These are phyloP conservation scores for Loxodonta africana DNA, from an alignment of 2,113 vertebrate genomes.

Conservation along the genomic window DNA sequence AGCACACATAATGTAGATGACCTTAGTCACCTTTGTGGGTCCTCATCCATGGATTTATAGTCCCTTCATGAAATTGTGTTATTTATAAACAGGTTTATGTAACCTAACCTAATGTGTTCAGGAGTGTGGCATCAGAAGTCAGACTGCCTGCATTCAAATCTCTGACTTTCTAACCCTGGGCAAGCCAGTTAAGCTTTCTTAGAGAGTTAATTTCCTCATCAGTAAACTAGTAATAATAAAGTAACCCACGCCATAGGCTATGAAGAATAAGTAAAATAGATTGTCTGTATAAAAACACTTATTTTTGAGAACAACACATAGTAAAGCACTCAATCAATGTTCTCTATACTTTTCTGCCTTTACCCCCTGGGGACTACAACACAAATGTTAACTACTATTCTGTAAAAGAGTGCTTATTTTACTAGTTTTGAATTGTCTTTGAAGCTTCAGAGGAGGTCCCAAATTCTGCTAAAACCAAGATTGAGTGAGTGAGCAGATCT, in stretches of 20 bases:
- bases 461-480: background rate
- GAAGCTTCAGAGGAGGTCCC: background rate
- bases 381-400: background rate
- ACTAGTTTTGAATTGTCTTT: slow-evolving; percentile 17
- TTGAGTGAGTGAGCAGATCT: background rate
- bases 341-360: background rate
- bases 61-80: background rate
- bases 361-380: background rate
- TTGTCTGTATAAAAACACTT: background rate
- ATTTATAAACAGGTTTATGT: background rate
- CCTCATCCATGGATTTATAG: background rate
- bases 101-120: background rate
- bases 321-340: background rate
- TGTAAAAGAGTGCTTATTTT: slow-evolving; percentile 7
- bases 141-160: background rate
- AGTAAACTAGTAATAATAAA: slow-evolving; percentile 5
- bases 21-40: background rate
- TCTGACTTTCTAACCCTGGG: background rate
- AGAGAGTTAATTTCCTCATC: slow-evolving; percentile 7
- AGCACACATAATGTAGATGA: accelerated
- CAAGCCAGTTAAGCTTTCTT: background rate
- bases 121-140: background rate
- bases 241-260: background rate
- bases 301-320: background rate
- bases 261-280: slow-evolving; percentile 24